A percentile compares a stretch with the other conserved stretches of the same genome.
Evolutionary conservation across 2,113 vertebrate species (phyloP).

Genomic region (Grammomys dolichurus): DNA sequence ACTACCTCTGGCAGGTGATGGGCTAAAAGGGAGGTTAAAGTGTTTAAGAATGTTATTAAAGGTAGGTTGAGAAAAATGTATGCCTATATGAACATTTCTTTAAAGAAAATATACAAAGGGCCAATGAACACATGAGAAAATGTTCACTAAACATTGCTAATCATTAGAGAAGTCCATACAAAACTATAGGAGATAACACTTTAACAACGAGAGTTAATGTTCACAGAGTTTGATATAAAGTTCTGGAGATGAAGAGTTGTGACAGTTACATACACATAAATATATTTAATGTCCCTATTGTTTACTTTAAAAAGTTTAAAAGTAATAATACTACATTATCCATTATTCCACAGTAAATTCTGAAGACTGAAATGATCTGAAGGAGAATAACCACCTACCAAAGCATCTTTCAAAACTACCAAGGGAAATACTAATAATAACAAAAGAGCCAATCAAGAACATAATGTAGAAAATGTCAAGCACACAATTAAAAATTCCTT

Average conservation of each 20-base stretch:
- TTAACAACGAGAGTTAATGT: neutral
- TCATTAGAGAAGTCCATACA: neutral
- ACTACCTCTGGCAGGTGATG: no score
- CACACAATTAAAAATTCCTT: neutral
- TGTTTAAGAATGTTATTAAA: no score
- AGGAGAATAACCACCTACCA: neutral
- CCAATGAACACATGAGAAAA: neutral
- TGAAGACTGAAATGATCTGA: neutral
- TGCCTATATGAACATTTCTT: no score
- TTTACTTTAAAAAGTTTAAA: neutral
- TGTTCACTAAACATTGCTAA: no score
- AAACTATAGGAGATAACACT: neutral
- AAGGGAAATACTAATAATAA: neutral
- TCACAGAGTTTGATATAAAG: neutral
- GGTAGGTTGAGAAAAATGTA: no score
- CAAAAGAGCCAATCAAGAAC: neutral
- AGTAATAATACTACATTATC: neutral
- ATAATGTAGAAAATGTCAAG: neutral
- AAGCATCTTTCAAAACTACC: conserved; percentile 29
- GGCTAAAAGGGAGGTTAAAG: no score
- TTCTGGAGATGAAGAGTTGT: neutral
- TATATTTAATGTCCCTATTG: neutral
- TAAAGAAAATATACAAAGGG: no score
- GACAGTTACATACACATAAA: neutral
- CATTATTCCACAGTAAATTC: neutral